phyloP scores from a whole-genome alignment of 2,888 invertebrate genomes.

The Tiphia femorata region DNA sequence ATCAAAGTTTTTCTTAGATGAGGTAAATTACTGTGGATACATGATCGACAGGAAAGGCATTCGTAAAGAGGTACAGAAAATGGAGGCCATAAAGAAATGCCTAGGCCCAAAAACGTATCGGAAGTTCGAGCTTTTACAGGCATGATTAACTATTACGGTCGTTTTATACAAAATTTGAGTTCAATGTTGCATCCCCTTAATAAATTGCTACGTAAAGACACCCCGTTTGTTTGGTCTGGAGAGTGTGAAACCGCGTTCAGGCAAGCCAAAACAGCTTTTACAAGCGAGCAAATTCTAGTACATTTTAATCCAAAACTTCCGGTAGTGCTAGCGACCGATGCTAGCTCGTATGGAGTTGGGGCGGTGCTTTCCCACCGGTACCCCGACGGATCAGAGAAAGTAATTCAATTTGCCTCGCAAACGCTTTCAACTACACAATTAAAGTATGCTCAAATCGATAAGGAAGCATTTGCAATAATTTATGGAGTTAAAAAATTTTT shows the following conservation, averaged over 20 bases:
- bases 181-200: constrained; percentile 6
- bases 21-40: constrained; percentile 19
- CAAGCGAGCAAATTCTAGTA: constrained; percentile 3
- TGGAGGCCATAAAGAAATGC: constrained; percentile 38
- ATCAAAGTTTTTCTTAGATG: constrained; percentile 12
- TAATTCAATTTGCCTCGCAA: constrained; percentile 8
- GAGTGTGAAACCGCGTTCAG: background rate
- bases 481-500: constrained; percentile 7
- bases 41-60: constrained; percentile 19
- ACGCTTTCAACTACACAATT: background rate
- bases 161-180: constrained; percentile 10
- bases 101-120: constrained; percentile 15
- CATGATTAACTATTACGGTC: constrained; percentile 20
- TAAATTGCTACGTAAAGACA: background rate
- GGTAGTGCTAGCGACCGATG: constrained; percentile 4
- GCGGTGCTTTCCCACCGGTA: constrained; percentile 5
- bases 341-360: constrained; percentile 7
- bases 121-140: constrained; percentile 21
- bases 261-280: constrained; percentile 3
- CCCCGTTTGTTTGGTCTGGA: constrained; percentile 1
- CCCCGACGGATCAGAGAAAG: constrained; percentile 1
- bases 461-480: constrained; percentile 11
- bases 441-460: background rate
- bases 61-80: constrained; percentile 14
- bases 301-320: constrained; percentile 3